Evolutionary conservation across 2,113 vertebrate species (phyloP), one percentile per base, ranked within the genome.

Genomic region (Gymnarchus niloticus): DNA sequence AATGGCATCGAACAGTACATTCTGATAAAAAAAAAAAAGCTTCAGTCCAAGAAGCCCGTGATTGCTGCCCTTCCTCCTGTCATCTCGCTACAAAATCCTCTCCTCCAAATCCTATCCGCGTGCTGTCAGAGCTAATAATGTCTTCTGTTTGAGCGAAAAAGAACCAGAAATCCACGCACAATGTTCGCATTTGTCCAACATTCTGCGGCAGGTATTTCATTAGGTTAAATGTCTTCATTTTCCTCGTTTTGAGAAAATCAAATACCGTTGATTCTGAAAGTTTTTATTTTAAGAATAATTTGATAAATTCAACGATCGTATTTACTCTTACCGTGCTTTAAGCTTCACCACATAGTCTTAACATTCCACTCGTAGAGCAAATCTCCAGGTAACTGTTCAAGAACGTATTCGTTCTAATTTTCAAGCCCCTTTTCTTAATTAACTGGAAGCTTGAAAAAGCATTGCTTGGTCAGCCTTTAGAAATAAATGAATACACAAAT

Each of bases 1-100:
- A 99, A 99, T 97, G 97, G 96, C 97, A 97, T 98, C 96, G 97
- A 99, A 98, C 96, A 98, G 97, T 97, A 99, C 97, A 99, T 98
- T 97, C 96, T 97, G 97, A 96, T 97, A 96, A 96, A 96, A 95
- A 94, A 92, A 94, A 94, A 92, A 90, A 91, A 91, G 92, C 94
- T 93, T 93, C 93, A 95, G 94, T 93, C 94, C 91, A 92, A 95
- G 94, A 93, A 97, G 95, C 93, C 95, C 94, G 93, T 98, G 97
- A 99, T 99, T 99, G 97, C 97, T 96, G 96, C 96, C 97, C 97
- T 98, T 97, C 96, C 97, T 97, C 97, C 97, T 98, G 96, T 99
- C 97, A 98, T 97, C 97, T 95, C 95, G 95, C 95, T 95, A 96
- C 95, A 96, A 98, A 98, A 97, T 97, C 96, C 96, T 97, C 96